Conservation (phyloP, 2,888 invertebrate species). For the Macaria notata region DNA sequence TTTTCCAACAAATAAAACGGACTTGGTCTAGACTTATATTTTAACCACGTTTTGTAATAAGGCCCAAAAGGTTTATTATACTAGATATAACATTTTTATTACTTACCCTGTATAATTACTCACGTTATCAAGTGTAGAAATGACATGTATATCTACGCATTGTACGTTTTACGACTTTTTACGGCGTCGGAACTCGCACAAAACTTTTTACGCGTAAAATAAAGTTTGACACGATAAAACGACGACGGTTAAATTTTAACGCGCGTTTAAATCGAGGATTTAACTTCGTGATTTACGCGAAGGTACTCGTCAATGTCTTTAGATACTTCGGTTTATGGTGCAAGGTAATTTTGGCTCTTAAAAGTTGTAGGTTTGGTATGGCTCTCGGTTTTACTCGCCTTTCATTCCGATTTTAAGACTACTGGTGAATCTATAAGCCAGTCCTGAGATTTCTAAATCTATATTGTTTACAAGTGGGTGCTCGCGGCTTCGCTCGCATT, state of each 20-base stretch:
- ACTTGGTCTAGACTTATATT: too few species aligned
- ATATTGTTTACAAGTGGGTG: too few species aligned
- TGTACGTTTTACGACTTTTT: conserved; percentile 23
- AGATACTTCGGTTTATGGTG: conserved; percentile 30
- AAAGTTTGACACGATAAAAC: conserved; percentile 24
- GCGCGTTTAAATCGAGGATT: conserved; percentile 32
- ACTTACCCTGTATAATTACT: too few species aligned
- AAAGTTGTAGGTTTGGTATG: not conserved
- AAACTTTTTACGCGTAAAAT: conserved; percentile 31
- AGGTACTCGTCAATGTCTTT: conserved; percentile 29
- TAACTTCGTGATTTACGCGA: conserved; percentile 33
- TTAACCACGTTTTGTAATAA: too few species aligned
- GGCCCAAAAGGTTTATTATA: too few species aligned
- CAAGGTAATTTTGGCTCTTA: conserved; percentile 26
- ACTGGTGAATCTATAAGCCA: too few species aligned
- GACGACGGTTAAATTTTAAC: conserved; percentile 31
- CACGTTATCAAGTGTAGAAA: conserved; percentile 24
- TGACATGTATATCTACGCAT: conserved; percentile 20
- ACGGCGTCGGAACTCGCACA: conserved; percentile 29
- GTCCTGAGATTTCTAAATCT: too few species aligned
- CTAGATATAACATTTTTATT: too few species aligned
- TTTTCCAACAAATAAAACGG: too few species aligned
- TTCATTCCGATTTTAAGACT: too few species aligned
- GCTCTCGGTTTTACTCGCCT: too few species aligned
- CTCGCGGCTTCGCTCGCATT: too few species aligned